phyloP scores from a whole-genome alignment of 2,888 invertebrate species.

The Leucozona laternaria region DNA sequence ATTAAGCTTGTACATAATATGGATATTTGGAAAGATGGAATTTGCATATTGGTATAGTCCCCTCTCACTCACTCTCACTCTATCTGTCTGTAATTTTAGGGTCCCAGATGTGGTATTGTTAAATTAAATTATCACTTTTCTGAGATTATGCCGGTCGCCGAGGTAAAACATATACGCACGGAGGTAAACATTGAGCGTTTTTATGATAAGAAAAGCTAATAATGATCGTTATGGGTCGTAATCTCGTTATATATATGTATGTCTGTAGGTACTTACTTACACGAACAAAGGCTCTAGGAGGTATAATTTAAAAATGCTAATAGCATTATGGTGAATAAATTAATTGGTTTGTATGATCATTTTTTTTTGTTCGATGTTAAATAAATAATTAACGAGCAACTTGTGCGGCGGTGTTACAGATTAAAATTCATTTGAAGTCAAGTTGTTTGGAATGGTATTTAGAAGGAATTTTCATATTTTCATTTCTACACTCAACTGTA shows the following conservation, averaged over 20 bases:
- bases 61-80: neutral
- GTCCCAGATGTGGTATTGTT: conserved; percentile 45
- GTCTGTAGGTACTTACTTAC: neutral
- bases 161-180: conserved; percentile 9
- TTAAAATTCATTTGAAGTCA: conserved; percentile 10
- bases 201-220: conserved; percentile 61
- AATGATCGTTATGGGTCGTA: conserved; percentile 45
- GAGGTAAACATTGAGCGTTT: conserved; percentile 28
- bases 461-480: neutral
- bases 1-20: conserved; percentile 52
- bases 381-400: conserved; percentile 48
- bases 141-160: conserved; percentile 47
- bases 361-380: conserved; percentile 41
- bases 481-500: neutral
- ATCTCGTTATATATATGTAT: conserved; percentile 6
- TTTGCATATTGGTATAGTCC: conserved; percentile 51
- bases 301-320: conserved; percentile 42
- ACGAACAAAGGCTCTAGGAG: conserved; percentile 34
- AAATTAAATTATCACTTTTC: conserved; percentile 65
- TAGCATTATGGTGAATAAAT: conserved; percentile 62
- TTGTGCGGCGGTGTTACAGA: conserved; percentile 18
- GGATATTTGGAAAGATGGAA: conserved; percentile 36
- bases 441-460: conserved; percentile 8
- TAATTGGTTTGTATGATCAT: conserved; percentile 52
- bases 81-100: conserved; percentile 25